Conservation (phyloP, 2,888 invertebrate species). For the Heliconius charithonia region DNA sequence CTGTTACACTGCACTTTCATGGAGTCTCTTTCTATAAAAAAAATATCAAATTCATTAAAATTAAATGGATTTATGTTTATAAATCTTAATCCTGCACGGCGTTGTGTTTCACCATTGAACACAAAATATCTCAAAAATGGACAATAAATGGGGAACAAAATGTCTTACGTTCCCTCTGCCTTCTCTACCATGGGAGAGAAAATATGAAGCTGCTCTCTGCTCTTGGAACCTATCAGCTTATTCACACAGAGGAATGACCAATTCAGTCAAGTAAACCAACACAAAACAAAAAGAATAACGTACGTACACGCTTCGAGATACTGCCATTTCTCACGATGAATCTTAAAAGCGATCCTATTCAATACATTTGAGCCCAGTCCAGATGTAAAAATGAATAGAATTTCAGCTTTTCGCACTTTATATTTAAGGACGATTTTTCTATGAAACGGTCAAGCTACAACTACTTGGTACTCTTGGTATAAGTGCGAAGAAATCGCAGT, state of each 20-base stretch:
- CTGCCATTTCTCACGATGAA: slow-evolving; percentile 40
- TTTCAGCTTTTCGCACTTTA: neutral
- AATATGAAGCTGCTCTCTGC: no score
- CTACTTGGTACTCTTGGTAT: slow-evolving; percentile 27
- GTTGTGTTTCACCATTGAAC: no score
- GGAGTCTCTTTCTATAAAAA: no score
- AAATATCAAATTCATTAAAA: no score
- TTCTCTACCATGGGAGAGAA: no score
- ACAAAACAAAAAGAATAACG: neutral
- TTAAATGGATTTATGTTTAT: no score
- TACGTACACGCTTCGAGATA: slow-evolving; percentile 15
- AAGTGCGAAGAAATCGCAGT: slow-evolving; percentile 39
- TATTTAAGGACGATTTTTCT: slow-evolving; percentile 1
- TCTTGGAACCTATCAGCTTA: no score
- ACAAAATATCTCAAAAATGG: no score
- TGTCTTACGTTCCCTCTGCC: no score
- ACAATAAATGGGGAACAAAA: no score
- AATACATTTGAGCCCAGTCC: slow-evolving; percentile 36
- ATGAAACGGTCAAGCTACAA: neutral
- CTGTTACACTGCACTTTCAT: no score
- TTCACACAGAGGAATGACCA: neutral
- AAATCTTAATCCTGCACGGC: no score
- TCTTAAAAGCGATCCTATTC: slow-evolving; percentile 40
- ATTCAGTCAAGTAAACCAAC: neutral
- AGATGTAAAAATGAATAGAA: neutral